Evolutionary conservation across 2,113 vertebrate genomes (phyloP).

Genomic region (Siphamia tubifer): DNA sequence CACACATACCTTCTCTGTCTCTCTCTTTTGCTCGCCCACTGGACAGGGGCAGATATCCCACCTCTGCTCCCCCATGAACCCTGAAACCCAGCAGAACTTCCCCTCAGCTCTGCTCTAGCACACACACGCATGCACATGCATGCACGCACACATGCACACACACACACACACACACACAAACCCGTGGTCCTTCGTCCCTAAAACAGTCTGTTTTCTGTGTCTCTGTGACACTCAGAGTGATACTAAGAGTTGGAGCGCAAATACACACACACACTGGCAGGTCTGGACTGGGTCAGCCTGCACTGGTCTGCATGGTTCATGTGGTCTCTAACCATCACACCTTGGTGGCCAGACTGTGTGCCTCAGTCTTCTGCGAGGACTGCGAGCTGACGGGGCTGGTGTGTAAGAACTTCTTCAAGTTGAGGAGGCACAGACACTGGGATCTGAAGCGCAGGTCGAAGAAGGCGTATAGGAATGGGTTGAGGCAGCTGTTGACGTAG

Average conservation of each 20-base stretch:
- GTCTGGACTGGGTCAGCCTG: slow-evolving; percentile 32
- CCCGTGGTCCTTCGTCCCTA: slow-evolving; percentile 16
- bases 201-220: slow-evolving; percentile 9
- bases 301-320: slow-evolving; percentile 35
- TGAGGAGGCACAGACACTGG: slow-evolving; percentile 82
- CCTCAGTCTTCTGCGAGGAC: slow-evolving; percentile 86
- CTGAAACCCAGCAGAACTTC: slow-evolving; percentile 18
- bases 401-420: slow-evolving; percentile 77
- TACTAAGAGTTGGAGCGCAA: no score
- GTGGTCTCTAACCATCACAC: slow-evolving; percentile 72
- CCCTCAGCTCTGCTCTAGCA: slow-evolving; percentile 4
- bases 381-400: slow-evolving; percentile 74
- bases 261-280: slow-evolving; percentile 11
- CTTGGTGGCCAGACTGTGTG: slow-evolving; percentile 82
- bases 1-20: no score
- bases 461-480: slow-evolving; percentile 88
- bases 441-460: slow-evolving; percentile 86
- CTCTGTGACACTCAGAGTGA: no score
- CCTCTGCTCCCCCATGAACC: slow-evolving; percentile 58
- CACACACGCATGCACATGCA: no score
- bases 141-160: no score
- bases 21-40: no score
- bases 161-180: slow-evolving; percentile 11
- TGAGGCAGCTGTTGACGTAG: slow-evolving; percentile 89
- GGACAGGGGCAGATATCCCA: slow-evolving; percentile 14